Conservation (phyloP, 2,797 vertebrate species). For the Crocodylus rhombifer region DNA sequence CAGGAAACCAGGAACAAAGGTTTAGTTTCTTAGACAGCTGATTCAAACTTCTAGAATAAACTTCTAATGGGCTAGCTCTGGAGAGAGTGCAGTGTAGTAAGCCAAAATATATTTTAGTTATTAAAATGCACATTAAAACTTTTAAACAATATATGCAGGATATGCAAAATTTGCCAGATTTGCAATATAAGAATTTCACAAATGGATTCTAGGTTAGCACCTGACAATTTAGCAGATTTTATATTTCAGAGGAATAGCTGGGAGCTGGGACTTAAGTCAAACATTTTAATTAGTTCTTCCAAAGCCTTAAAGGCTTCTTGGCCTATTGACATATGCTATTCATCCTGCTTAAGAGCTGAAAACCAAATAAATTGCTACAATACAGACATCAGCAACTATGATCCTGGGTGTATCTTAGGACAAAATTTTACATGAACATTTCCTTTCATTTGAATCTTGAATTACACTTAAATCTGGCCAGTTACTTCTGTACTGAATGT, state of each 20-base stretch:
- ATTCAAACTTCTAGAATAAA: neutral
- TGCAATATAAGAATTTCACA: neutral
- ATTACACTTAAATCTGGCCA: neutral
- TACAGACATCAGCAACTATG: rapidly evolving
- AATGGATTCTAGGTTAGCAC: rapidly evolving
- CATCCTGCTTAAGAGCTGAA: neutral
- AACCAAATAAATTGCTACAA: rapidly evolving
- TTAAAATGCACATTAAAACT: neutral
- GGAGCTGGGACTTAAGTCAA: neutral
- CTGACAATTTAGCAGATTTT: rapidly evolving
- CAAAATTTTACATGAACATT: rapidly evolving
- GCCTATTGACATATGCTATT: neutral
- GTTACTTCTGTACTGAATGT: neutral
- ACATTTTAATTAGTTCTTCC: neutral
- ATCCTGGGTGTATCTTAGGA: neutral
- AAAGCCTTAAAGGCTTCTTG: neutral
- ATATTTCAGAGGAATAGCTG: neutral
- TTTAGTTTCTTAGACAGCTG: neutral
- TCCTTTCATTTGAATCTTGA: neutral
- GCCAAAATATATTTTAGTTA: neutral
- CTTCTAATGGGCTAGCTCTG: neutral
- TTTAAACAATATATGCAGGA: neutral
- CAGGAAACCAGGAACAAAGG: neutral
- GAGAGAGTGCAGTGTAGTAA: neutral
- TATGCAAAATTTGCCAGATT: neutral